Evolutionary conservation across 2,888 invertebrate genomes (phyloP).

Genomic region (Drosophila diplacantha): DNA sequence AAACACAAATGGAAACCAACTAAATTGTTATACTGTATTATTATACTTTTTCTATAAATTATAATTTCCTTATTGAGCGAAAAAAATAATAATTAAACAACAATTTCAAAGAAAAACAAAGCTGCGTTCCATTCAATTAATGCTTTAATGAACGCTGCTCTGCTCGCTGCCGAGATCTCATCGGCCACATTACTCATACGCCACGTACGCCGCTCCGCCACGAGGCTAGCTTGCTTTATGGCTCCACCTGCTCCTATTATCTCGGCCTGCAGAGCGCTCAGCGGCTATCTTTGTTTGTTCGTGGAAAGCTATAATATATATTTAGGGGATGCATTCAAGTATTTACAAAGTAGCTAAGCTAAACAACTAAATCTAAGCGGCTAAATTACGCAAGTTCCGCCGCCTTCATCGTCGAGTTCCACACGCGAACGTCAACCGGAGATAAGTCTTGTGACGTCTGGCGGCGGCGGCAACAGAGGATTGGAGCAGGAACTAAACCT

Average conservation of each 20-base stretch:
- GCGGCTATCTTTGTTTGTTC: conserved; percentile 25
- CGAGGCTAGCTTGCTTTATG: conserved; percentile 10
- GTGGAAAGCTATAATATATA: conserved; percentile 11
- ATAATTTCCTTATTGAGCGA: conserved; percentile 76
- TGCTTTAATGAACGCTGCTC: conserved; percentile 1
- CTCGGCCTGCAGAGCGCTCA: background rate
- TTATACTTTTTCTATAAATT: conserved; percentile 77
- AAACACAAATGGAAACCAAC: conserved; percentile 56
- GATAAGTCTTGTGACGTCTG: conserved; percentile 22
- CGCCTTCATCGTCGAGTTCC: background rate
- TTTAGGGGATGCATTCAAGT: conserved; percentile 38
- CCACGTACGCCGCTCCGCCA: conserved; percentile 14
- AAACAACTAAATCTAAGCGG: conserved; percentile 24
- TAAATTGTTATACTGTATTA: conserved; percentile 77
- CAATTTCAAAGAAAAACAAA: conserved; percentile 57
- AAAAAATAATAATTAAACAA: conserved; percentile 67
- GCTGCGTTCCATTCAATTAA: conserved; percentile 7
- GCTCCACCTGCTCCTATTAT: conserved; percentile 1
- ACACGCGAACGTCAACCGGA: conserved; percentile 21
- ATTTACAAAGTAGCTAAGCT: conserved; percentile 40
- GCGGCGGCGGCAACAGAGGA: background rate
- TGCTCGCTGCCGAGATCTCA: too few species aligned
- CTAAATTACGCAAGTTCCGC: conserved; percentile 36
- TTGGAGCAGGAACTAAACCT: conserved; percentile 18
- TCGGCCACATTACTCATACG: conserved; percentile 38